A percentile compares a stretch with the other conserved stretches of the same genome.
Conservation (phyloP, 2,888 invertebrate genomes). For the Drosophila infuscata region DNA sequence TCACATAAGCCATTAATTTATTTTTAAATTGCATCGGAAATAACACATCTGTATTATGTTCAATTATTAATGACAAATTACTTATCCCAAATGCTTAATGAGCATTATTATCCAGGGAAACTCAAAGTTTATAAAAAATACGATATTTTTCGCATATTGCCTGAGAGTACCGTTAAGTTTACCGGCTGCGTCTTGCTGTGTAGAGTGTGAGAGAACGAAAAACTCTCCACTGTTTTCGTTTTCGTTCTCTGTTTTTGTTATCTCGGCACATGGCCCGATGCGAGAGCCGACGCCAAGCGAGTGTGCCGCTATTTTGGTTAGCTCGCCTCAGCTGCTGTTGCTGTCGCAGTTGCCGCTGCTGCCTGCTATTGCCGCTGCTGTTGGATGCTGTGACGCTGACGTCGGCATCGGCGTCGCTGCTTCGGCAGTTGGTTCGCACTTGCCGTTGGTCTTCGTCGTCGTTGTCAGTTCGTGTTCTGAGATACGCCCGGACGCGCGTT, state of each 20-base stretch:
- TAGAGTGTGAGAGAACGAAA: slow-evolving; percentile 41
- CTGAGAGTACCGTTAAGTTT: slow-evolving; percentile 57
- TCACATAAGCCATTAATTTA: neutral
- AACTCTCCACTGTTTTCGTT: slow-evolving; percentile 64
- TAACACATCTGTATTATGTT: neutral
- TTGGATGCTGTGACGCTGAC: slow-evolving; percentile 59
- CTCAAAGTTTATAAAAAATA: neutral
- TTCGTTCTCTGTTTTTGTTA: slow-evolving; percentile 77
- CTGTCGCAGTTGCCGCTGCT: slow-evolving; percentile 20
- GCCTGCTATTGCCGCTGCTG: slow-evolving; percentile 25
- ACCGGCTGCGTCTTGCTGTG: slow-evolving; percentile 57
- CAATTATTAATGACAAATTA: neutral
- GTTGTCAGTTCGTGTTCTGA: slow-evolving; percentile 83
- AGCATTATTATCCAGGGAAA: slow-evolving; percentile 13
- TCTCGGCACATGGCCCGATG: slow-evolving; percentile 60
- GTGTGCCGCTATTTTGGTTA: slow-evolving; percentile 62
- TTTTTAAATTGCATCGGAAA: neutral
- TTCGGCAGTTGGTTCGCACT: slow-evolving; percentile 44
- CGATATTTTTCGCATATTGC: slow-evolving; percentile 40
- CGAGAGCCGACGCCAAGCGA: slow-evolving; percentile 29
- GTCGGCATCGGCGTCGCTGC: slow-evolving; percentile 49
- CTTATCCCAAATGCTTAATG: neutral
- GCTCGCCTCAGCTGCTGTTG: slow-evolving; percentile 55
- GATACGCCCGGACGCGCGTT: slow-evolving; percentile 81
- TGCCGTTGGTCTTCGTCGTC: slow-evolving; percentile 45